Percentiles rank a stretch among this genome's conserved stretches.
Conservation (phyloP, 2,888 invertebrate genomes). For the Augochlorella aurata region DNA sequence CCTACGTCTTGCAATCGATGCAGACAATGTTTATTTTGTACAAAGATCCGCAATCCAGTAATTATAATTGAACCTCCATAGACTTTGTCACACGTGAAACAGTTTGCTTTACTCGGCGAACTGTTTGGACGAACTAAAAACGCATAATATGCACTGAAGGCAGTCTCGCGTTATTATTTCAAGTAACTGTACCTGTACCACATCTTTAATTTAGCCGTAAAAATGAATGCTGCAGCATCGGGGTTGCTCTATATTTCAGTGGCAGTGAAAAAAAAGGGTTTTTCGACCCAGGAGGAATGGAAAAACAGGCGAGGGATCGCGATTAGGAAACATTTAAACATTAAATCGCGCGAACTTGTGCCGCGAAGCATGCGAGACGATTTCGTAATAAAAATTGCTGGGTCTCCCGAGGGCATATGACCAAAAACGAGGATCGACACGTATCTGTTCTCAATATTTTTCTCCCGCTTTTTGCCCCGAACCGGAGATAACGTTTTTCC, state of each 20-base stretch:
- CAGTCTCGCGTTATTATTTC: not conserved
- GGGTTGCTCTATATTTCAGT: not conserved
- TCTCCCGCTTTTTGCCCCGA: not conserved
- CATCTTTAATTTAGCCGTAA: not conserved
- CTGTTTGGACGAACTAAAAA: too few relatives aligned
- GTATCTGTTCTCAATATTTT: not conserved
- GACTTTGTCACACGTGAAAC: too few relatives aligned
- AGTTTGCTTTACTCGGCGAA: too few relatives aligned
- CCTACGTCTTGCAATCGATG: too few relatives aligned
- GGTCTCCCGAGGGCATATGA: not conserved
- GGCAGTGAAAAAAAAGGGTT: not conserved
- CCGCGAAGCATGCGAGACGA: not conserved
- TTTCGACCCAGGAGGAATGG: too few relatives aligned
- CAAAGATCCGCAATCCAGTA: too few relatives aligned
- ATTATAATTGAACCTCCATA: too few relatives aligned
- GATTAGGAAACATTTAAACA: conserved; percentile 2
- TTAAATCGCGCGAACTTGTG: not conserved
- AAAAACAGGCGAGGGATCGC: not conserved
- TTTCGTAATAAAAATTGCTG: not conserved
- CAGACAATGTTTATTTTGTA: too few relatives aligned
- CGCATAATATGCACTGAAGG: too few relatives aligned
- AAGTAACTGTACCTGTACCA: not conserved
- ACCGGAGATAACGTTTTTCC: not conserved
- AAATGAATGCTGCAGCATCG: not conserved
- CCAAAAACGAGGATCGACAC: not conserved